Percentiles rank a stretch among this genome's conserved stretches.
Conservation (phyloP, 2,797 vertebrate species). For the Echiichthys vipera region DNA sequence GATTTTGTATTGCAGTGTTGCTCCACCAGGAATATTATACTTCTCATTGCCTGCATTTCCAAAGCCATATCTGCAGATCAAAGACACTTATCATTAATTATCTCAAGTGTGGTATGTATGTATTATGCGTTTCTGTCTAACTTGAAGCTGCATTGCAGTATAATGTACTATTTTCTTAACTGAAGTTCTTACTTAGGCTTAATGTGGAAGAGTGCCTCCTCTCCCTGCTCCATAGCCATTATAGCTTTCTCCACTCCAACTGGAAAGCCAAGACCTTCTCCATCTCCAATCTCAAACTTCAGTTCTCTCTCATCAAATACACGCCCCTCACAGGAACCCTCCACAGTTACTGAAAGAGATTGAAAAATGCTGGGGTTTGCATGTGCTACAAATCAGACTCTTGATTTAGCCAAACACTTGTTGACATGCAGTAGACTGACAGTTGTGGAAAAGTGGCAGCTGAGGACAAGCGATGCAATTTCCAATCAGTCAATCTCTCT, state of each 20-base stretch:
- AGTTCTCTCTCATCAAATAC: slow-evolving; percentile 92
- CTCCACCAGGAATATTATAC: slow-evolving; percentile 89
- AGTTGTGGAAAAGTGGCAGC: neutral
- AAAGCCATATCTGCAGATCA: slow-evolving; percentile 90
- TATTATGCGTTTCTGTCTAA: neutral
- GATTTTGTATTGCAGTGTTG: slow-evolving; percentile 91
- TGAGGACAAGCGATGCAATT: neutral
- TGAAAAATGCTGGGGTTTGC: slow-evolving; percentile 6
- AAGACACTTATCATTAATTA: slow-evolving; percentile 11
- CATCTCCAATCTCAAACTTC: slow-evolving; percentile 93
- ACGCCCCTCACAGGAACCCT: slow-evolving; percentile 85
- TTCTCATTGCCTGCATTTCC: slow-evolving; percentile 87
- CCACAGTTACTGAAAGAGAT: slow-evolving; percentile 84
- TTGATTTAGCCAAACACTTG: neutral
- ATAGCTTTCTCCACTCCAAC: slow-evolving; percentile 93
- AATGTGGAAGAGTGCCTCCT: slow-evolving; percentile 90
- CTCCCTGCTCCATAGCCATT: slow-evolving; percentile 94
- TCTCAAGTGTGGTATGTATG: neutral
- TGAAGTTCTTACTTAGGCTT: slow-evolving; percentile 88
- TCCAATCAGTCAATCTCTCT: neutral
- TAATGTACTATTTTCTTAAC: neutral
- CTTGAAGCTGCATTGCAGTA: neutral
- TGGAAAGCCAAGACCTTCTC: slow-evolving; percentile 89
- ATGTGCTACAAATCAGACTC: neutral
- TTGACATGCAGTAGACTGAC: neutral